A percentile compares a stretch with the other conserved stretches of the same genome.
Evolutionary conservation across 2,797 vertebrate genomes (phyloP).

Genomic region (Chloroceryle amazona): DNA sequence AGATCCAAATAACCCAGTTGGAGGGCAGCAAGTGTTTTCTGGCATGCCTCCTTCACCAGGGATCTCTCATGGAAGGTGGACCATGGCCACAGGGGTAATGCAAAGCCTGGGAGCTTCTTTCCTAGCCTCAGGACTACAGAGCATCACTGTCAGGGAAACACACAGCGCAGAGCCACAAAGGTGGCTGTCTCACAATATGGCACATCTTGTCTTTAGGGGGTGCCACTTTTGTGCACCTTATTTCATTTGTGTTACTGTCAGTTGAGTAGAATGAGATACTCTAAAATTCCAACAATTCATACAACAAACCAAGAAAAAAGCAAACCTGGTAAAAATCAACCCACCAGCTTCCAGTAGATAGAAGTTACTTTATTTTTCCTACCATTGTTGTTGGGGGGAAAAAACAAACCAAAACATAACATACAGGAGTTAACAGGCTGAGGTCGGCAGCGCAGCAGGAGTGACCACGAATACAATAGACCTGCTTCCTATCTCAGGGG

Average conservation of each 20-base stretch:
- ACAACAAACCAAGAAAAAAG: background rate
- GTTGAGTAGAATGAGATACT: background rate
- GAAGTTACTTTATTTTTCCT: constrained; percentile 72
- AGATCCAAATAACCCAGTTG: constrained; percentile 85
- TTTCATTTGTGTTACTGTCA: background rate
- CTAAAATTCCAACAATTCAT: background rate
- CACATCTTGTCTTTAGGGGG: background rate
- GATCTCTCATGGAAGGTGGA: constrained; percentile 79
- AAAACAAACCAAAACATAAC: constrained; percentile 65
- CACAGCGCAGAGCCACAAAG: accelerated
- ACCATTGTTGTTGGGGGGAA: constrained; percentile 58
- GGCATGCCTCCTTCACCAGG: constrained; percentile 77
- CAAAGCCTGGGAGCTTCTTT: background rate
- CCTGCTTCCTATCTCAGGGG: constrained; percentile 53
- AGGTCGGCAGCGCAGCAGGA: constrained; percentile 26
- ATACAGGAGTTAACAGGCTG: constrained; percentile 15
- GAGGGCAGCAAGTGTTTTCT: constrained; percentile 80
- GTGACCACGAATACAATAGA: background rate
- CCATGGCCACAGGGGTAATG: constrained; percentile 75
- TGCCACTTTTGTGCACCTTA: background rate
- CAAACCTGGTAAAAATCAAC: background rate
- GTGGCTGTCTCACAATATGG: background rate
- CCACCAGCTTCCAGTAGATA: constrained; percentile 42
- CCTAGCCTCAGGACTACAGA: accelerated
- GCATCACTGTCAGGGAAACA: background rate